Evolutionary conservation across 2,888 invertebrate genomes (phyloP), one percentile per base, ranked within the genome.

Genomic region (Tachina grossa): DNA sequence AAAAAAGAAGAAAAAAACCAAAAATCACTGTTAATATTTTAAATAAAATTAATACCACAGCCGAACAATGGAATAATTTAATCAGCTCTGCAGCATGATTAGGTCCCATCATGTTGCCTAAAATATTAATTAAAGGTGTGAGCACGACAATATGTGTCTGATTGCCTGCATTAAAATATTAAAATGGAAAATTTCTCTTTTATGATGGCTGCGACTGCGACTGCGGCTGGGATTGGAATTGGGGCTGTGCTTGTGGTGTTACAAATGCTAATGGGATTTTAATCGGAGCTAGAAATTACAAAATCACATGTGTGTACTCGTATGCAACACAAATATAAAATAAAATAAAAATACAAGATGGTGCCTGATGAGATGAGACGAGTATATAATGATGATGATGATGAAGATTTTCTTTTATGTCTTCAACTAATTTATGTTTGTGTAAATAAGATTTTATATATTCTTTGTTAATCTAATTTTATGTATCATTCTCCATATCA

Each of bases 181-280:
- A 45, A 63, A 63, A 63, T 63, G 43, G 63, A 45, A 63, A 63
- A 45, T 63, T 63, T 63, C 63, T 63, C 63, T 63, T 63, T 45
- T 63, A 63, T 63, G 11, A n/a, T n/a, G 14, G 49, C n/a, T 5
- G 47, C 47, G 11, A 5, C 13, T 11, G 47, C 3, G 11, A 5
- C 13, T 11, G 47, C 3, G 11, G 1, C 13, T 47, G 47, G 13
- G 13, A 14, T 11, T 47, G 47, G 47, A 11, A 14, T 11, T 47
- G 47, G 47, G 14, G 13, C 47, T 47, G 47, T 51, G 51, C 13
- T 19, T n/a, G 39, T 59, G 31, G 57, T 61, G 59, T 31, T 59
- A 76, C 39, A 45, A 57, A 65, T 63, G 14, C 45, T 81, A 81
- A 81, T 81, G 74, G 61, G 53, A 75, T 74, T 81, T 81, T 81